phyloP scores from a whole-genome alignment of 2,888 invertebrate genomes.

The Lasioglossum pauxillum region DNA sequence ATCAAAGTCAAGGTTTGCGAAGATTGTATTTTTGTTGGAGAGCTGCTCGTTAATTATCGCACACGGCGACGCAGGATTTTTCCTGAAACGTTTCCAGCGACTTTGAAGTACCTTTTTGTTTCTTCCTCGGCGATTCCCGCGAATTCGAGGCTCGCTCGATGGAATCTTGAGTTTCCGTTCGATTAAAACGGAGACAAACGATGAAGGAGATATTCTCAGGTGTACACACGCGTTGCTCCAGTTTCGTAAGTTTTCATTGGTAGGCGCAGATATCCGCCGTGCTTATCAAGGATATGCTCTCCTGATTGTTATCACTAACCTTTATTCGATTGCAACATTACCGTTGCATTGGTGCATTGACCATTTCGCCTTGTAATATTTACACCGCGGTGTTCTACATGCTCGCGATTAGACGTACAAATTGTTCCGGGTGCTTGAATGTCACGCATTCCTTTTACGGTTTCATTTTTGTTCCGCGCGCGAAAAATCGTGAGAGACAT shows the following conservation, averaged over 20 bases:
- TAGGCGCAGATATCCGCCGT: background rate
- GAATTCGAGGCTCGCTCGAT: background rate
- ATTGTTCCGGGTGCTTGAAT: constrained; percentile 10
- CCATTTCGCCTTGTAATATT: constrained; percentile 44
- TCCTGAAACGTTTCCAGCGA: background rate
- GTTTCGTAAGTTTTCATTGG: constrained; percentile 31
- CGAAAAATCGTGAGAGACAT: background rate
- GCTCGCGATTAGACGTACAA: constrained; percentile 9
- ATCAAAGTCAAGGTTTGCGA: background rate
- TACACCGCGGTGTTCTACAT: background rate
- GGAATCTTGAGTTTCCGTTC: background rate
- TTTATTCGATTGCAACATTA: constrained; percentile 48
- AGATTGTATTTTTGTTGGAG: background rate
- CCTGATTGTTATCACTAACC: constrained; percentile 46
- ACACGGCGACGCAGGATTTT: background rate
- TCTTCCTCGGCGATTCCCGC: background rate
- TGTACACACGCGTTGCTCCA: constrained; percentile 8
- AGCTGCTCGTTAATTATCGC: background rate
- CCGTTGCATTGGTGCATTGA: constrained; percentile 19
- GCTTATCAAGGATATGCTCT: constrained; percentile 45
- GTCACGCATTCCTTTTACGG: background rate
- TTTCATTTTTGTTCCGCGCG: background rate
- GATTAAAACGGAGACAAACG: constrained; percentile 7
- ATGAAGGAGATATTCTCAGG: background rate
- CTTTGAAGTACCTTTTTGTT: background rate